phyloP scores from a whole-genome alignment of 2,113 vertebrate genomes.

The Carettochelys insculpta region DNA sequence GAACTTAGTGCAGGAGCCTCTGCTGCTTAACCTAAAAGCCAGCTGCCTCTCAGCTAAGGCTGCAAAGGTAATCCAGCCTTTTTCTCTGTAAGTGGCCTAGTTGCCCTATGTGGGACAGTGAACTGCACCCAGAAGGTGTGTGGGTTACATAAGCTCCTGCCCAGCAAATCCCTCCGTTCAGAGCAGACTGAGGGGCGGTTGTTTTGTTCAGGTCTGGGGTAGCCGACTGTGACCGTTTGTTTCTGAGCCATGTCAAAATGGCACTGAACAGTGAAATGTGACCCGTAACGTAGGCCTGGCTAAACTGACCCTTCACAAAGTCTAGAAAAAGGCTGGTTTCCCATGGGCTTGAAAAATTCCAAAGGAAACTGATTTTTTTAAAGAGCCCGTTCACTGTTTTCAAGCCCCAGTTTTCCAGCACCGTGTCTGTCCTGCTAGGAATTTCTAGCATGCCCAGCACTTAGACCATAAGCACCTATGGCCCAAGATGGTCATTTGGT shows the following conservation, averaged over 20 bases:
- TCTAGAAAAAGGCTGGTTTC: neutral
- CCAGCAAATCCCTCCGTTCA: neutral
- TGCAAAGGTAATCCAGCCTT: too few relatives aligned
- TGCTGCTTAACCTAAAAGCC: too few relatives aligned
- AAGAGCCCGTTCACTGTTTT: neutral
- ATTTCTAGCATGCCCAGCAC: neutral
- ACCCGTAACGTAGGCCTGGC: neutral
- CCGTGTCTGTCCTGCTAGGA: neutral
- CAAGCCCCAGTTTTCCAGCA: neutral
- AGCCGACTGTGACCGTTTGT: neutral
- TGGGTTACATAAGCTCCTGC: too few relatives aligned
- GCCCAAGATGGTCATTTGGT: neutral
- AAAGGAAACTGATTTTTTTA: neutral
- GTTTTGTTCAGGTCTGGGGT: neutral
- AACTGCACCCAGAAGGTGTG: too few relatives aligned
- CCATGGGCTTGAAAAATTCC: neutral
- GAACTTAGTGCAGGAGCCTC: too few relatives aligned
- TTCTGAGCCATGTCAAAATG: neutral
- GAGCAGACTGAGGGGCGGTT: neutral
- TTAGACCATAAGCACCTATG: neutral
- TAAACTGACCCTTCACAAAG: neutral
- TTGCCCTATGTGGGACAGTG: too few relatives aligned
- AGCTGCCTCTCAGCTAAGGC: too few relatives aligned
- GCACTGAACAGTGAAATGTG: neutral
- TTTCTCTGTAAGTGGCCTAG: too few relatives aligned